phyloP scores from a whole-genome alignment of 2,888 invertebrate genomes.

The Caenorhabditis sinica region DNA sequence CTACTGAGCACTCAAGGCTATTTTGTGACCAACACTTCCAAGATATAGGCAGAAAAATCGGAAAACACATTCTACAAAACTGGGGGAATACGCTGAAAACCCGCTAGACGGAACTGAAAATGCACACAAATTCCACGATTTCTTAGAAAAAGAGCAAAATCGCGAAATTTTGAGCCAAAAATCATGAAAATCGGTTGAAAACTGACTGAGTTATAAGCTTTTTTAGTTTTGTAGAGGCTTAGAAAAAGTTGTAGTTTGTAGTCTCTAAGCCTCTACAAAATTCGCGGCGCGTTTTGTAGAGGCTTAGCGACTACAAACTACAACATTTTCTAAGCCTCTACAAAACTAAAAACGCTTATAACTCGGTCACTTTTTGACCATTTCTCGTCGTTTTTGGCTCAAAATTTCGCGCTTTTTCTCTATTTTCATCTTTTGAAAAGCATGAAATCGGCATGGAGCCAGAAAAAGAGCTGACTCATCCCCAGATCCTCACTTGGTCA shows the following conservation, averaged over 20 bases:
- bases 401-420: not conserved
- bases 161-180: too few species aligned
- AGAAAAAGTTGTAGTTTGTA: not conserved
- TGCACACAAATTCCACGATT: too few species aligned
- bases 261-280: not conserved
- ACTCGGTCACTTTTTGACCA: not conserved
- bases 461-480: slow-evolving; percentile 14
- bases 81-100: not conserved
- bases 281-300: not conserved
- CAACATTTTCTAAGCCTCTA: not conserved
- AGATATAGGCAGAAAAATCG: not conserved
- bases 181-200: too few species aligned
- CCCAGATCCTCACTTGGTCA: too few species aligned
- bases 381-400: not conserved
- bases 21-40: too few species aligned
- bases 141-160: too few species aligned
- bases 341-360: not conserved
- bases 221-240: not conserved
- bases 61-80: not conserved
- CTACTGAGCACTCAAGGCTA: too few species aligned
- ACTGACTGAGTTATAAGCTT: too few species aligned
- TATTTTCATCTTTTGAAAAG: too few species aligned
- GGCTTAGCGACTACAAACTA: slow-evolving; percentile 1
- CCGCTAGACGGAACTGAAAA: not conserved
- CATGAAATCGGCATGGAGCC: not conserved